Conservation (phyloP, 2,113 vertebrate genomes). For the Rhinoderma darwinii region DNA sequence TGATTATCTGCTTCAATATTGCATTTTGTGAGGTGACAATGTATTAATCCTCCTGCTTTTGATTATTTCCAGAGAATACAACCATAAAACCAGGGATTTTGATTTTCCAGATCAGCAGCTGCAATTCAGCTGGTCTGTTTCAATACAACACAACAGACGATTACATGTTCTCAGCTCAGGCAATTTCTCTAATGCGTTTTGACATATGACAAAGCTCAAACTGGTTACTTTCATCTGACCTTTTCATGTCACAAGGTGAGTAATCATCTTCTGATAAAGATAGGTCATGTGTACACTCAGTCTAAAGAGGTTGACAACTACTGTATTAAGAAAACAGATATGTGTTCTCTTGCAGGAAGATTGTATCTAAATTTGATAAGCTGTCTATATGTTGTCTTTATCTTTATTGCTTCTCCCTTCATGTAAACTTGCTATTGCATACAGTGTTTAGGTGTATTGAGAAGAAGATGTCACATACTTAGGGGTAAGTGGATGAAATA, state of each 20-base stretch:
- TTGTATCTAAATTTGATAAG: neutral
- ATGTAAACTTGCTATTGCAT: neutral
- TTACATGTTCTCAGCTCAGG: neutral
- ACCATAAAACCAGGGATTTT: neutral
- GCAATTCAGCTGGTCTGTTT: neutral
- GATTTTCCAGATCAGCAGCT: neutral
- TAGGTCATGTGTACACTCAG: neutral
- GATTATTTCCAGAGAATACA: neutral
- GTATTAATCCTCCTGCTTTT: no score
- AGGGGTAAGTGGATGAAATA: neutral
- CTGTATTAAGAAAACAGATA: neutral
- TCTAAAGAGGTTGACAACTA: conserved; percentile 6
- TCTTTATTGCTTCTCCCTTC: neutral
- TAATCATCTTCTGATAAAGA: conserved; percentile 5
- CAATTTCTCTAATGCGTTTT: neutral
- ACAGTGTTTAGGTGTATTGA: neutral
- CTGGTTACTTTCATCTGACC: neutral
- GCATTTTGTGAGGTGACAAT: no score
- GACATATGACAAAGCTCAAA: neutral
- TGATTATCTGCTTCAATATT: no score
- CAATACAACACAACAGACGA: neutral
- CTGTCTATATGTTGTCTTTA: neutral
- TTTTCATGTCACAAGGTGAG: neutral
- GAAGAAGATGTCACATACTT: neutral
- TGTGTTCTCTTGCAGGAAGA: neutral